These are phyloP conservation scores for Neodiprion virginianus DNA, from an alignment of 1,140 invertebrate genomes.

Conservation along the genomic window DNA sequence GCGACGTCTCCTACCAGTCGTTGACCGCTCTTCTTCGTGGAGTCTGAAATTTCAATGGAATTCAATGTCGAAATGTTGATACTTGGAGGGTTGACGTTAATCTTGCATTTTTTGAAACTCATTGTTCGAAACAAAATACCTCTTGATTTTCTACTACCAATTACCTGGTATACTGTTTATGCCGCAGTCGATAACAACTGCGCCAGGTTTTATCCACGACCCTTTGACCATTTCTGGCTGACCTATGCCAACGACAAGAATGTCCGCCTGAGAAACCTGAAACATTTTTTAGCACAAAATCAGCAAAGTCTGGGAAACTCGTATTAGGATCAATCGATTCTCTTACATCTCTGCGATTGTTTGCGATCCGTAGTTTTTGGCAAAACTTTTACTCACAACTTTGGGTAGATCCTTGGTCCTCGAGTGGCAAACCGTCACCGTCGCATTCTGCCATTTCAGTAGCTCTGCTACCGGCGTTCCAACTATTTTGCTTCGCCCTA, in stretches of 20 bases:
- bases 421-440: slow-evolving; percentile 96
- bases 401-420: slow-evolving; percentile 85
- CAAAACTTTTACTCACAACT: slow-evolving; percentile 66
- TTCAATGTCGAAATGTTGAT: not conserved
- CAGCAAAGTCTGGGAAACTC: slow-evolving; percentile 17
- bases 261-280: slow-evolving; percentile 78
- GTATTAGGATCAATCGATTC: not conserved
- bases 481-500: slow-evolving; percentile 97
- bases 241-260: slow-evolving; percentile 96
- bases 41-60: slow-evolving; percentile 67
- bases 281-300: slow-evolving; percentile 1
- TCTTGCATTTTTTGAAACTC: not conserved
- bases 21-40: slow-evolving; percentile 82
- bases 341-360: not conserved
- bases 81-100: too few relatives aligned
- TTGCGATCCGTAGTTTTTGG: too few relatives aligned
- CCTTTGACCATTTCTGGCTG: slow-evolving; percentile 90
- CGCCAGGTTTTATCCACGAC: slow-evolving; percentile 97
- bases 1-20: slow-evolving; percentile 95
- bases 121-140: slow-evolving; percentile 12
- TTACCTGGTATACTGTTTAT: slow-evolving; percentile 93
- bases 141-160: slow-evolving; percentile 20
- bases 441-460: slow-evolving; percentile 96
- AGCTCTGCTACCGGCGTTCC: slow-evolving; percentile 94
- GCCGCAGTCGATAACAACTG: slow-evolving; percentile 99